Evolutionary conservation across 2,888 invertebrate genomes (phyloP), one percentile per base, ranked within the genome.

Genomic region (Zhengitettix transpicula): DNA sequence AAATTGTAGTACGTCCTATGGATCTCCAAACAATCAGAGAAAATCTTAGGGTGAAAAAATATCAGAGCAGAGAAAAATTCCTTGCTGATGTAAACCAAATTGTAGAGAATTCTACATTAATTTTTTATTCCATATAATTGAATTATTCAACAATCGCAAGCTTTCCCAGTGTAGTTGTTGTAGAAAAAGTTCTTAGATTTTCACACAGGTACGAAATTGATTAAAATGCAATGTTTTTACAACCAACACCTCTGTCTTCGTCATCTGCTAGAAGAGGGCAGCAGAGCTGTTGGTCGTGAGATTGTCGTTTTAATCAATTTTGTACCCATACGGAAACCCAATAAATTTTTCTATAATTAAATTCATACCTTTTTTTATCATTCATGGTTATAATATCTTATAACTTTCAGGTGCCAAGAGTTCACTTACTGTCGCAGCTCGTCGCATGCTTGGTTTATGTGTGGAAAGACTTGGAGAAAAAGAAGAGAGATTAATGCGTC

Each of bases 21-120:
- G 98, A 99, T 72, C 77, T 99, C 58, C 97, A 97, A 73, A 91
- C 90, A 0, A 96, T 99, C 67, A 78, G 96, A 52, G 96, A 95
- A 67, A 90, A 90, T 71, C 75, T 93, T 16, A 77, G 92, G 0
- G 85, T 89, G 70, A 89, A 90, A 67, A 87, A 88, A 67, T 99
- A 99, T 71, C 91, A 91, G 69, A 91, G 89, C 65, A 80, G 99
- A n/a, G 95, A 95, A 71, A 91, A 93, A 66, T 98, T 98, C 73
- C 76, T 99, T 0, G 86, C 87, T 0, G 99, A 99, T 73, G 89
- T 99, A 1, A 90, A 92, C 74, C 92, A 93, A 73, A 96, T 99
- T 66, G 89, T 95, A 0, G 92, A 95, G 69, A 99, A 99, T 75
- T 95, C 96, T 11, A 83, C 83, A n/a, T 12, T 47, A 28, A 5